Evolutionary conservation across 2,797 vertebrate species (phyloP).

Genomic region (Clarias platycephalus): DNA sequence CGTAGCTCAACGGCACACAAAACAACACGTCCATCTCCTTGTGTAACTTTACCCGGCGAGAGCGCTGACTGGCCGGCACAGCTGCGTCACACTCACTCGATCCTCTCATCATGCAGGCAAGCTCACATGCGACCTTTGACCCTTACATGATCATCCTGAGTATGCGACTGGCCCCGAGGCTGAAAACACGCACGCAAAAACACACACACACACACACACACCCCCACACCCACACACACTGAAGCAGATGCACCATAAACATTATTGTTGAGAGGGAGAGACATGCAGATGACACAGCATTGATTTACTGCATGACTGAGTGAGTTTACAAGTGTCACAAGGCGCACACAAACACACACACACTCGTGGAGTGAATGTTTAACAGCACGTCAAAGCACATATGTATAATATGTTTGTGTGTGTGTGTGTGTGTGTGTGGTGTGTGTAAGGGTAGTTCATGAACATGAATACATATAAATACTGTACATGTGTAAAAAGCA

Average conservation of each 20-base stretch:
- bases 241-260: slow-evolving; percentile 28
- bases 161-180: not conserved
- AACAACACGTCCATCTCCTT: not conserved
- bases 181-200: slow-evolving; percentile 31
- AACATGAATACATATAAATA: not conserved
- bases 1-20: not conserved
- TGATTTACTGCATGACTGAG: slow-evolving; percentile 18
- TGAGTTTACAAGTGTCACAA: slow-evolving; percentile 1
- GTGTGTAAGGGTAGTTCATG: not conserved
- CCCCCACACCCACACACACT: slow-evolving; percentile 7
- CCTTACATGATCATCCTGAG: slow-evolving; percentile 10
- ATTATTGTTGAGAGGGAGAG: slow-evolving; percentile 1
- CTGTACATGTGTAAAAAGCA: not conserved
- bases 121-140: slow-evolving; percentile 39
- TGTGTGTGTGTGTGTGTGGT: slow-evolving; percentile 4
- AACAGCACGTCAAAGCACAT: not conserved
- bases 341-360: not conserved
- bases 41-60: not conserved
- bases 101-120: slow-evolving; percentile 19
- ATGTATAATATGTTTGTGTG: not conserved
- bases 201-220: slow-evolving; percentile 29
- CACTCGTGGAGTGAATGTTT: not conserved
- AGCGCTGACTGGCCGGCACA: not conserved
- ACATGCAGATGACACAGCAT: not conserved
- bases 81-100: not conserved